Evolutionary conservation across 1,140 invertebrate genomes (phyloP).

Genomic region (Episyrphus balteatus): DNA sequence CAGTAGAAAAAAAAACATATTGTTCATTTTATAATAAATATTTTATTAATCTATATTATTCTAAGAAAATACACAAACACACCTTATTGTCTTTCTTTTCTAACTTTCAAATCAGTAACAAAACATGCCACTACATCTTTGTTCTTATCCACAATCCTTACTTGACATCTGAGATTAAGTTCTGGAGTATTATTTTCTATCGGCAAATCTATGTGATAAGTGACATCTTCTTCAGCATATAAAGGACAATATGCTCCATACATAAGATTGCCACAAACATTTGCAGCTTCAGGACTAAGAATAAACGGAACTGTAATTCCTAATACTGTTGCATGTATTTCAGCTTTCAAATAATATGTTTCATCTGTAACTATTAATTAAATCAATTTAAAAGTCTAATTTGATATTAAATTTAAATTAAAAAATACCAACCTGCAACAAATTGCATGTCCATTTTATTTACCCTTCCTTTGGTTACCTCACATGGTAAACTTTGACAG

Average conservation of each 20-base stretch:
- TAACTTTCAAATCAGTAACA: neutral
- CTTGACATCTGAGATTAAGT: conserved; percentile 20
- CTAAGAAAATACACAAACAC: too few species aligned
- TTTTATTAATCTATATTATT: too few species aligned
- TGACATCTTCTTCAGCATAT: conserved; percentile 27
- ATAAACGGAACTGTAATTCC: conserved; percentile 23
- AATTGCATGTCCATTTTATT: conserved; percentile 24
- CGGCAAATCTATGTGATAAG: conserved; percentile 19
- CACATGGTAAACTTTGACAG: conserved; percentile 19
- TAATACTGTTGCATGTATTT: conserved; percentile 20
- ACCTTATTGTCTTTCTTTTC: too few species aligned
- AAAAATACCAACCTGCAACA: conserved; percentile 24
- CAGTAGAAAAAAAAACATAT: too few species aligned
- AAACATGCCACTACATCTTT: conserved; percentile 8
- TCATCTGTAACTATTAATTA: conserved; percentile 7
- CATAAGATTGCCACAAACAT: conserved; percentile 25
- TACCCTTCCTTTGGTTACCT: conserved; percentile 16
- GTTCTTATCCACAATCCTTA: conserved; percentile 14
- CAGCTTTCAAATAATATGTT: conserved; percentile 13
- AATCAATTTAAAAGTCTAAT: neutral
- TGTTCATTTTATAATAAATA: too few species aligned
- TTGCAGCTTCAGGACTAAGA: conserved; percentile 10
- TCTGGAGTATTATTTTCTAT: conserved; percentile 17
- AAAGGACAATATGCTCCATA: conserved; percentile 27
- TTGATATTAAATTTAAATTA: neutral